Conservation (phyloP, 1,140 invertebrate species). For the Drosophila lini region DNA sequence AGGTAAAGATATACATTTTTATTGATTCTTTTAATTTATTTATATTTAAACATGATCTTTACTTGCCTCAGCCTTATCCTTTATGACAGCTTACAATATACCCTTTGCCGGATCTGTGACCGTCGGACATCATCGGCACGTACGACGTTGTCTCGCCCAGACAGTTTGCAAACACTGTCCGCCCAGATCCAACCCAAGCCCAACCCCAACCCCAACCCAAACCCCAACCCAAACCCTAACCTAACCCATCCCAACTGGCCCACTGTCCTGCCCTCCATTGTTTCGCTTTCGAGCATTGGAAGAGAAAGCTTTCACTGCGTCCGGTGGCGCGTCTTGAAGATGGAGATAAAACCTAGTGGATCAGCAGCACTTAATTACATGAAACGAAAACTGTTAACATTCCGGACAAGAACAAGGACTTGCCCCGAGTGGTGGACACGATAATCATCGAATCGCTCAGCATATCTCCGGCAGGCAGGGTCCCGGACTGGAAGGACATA, state of each 20-base stretch:
- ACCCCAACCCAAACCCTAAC: neutral
- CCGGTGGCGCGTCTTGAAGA: constrained; percentile 42
- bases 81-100: neutral
- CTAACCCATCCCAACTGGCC: neutral
- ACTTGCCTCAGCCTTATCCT: too few species aligned
- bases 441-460: constrained; percentile 57
- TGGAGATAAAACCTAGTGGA: constrained; percentile 73
- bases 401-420: constrained; percentile 17
- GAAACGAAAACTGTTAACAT: constrained; percentile 82
- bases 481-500: constrained; percentile 39
- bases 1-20: too few species aligned
- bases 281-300: constrained; percentile 53
- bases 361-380: constrained; percentile 82
- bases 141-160: constrained; percentile 74
- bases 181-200: neutral
- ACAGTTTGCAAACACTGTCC: constrained; percentile 73
- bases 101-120: constrained; percentile 31
- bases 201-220: neutral
- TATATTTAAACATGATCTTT: too few species aligned
- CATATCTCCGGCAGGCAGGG: constrained; percentile 11
- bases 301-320: constrained; percentile 65
- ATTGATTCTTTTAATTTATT: too few species aligned
- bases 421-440: constrained; percentile 47
- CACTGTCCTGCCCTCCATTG: constrained; percentile 30
- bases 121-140: constrained; percentile 56